Evolutionary conservation across 2,797 vertebrate species (phyloP), one percentile per base, ranked within the genome.

Genomic region (Gallinago nigripennis): DNA sequence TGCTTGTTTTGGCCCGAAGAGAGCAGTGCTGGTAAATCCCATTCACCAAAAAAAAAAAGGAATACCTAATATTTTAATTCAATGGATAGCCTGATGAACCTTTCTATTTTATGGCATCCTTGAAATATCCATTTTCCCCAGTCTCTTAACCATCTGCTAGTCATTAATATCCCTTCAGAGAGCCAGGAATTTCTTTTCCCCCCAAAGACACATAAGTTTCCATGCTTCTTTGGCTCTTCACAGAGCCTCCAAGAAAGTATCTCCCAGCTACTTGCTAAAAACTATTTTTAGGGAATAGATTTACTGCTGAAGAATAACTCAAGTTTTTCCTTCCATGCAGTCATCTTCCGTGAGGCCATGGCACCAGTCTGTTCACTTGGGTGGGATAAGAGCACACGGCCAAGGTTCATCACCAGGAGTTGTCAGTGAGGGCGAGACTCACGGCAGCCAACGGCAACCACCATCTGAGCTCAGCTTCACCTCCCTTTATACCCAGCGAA

Each of bases 91-190:
- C 60, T 86, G 23, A 61, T 57, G 28, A 83, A 16, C 57, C 35
- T 30, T 39, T 58, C 46, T 57, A 57, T 80, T 80, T 86, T 56
- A 77, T 65, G 48, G 23, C 45, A 73, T 82, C 46, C 28, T 79
- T 68, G 41, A 92, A 77, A 31, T 73, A 45, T 50, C 37, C 14
- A 6, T 69, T 94, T 91, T 80, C 45, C 18, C 71, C n/a, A n/a
- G 31, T 31, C 56, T 95, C 30, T 75, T 88, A 82, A n/a, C 86
- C 93, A 94, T 95, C 90, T 97, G 95, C 66, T 96, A 82, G 81
- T 84, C 68, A 80, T 95, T 95, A 92, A 88, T 68, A 86, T 56
- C 39, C 39, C 41, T 30, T 73, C 76, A 35, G 88, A 88, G 90
- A 94, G 73, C 35, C 86, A 93, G 66, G 54, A 86, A 90, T 95